Evolutionary conservation across 1,140 invertebrate species (phyloP).

Genomic region (Bombus superbus): DNA sequence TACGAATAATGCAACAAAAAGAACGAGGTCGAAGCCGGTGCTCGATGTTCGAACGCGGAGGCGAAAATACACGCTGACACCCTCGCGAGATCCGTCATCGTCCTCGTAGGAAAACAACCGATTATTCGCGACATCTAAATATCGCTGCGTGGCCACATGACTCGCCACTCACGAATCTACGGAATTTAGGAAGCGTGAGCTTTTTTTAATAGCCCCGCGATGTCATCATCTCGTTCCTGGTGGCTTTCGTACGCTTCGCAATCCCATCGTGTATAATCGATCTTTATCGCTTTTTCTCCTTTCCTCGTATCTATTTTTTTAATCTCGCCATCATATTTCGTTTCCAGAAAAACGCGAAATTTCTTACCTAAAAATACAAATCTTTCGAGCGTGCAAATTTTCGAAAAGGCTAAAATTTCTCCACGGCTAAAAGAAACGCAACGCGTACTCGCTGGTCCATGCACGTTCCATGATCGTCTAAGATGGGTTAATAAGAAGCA

Average conservation of each 20-base stretch:
- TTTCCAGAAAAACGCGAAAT: background rate
- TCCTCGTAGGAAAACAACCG: constrained; percentile 53
- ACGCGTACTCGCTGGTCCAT: background rate
- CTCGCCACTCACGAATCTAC: constrained; percentile 67
- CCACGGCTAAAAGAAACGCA: background rate
- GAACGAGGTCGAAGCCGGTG: constrained; percentile 34
- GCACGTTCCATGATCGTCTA: background rate
- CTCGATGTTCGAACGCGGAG: constrained; percentile 1
- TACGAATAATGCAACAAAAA: constrained; percentile 44
- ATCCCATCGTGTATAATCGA: constrained; percentile 1
- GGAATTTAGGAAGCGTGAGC: constrained; percentile 67
- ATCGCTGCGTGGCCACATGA: constrained; percentile 61
- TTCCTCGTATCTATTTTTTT: background rate
- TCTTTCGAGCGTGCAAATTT: background rate
- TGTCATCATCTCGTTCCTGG: constrained; percentile 51
- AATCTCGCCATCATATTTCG: background rate
- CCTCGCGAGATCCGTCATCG: constrained; percentile 58
- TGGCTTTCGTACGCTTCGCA: constrained; percentile 29
- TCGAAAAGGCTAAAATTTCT: background rate
- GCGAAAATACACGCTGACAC: constrained; percentile 44
- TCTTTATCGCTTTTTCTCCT: background rate
- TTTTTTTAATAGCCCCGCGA: constrained; percentile 65
- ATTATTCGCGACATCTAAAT: constrained; percentile 59
- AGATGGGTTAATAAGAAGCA: background rate
- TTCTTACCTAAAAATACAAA: background rate